phyloP scores from a whole-genome alignment of 1,140 invertebrate genomes.

The Drosophila repleta region DNA sequence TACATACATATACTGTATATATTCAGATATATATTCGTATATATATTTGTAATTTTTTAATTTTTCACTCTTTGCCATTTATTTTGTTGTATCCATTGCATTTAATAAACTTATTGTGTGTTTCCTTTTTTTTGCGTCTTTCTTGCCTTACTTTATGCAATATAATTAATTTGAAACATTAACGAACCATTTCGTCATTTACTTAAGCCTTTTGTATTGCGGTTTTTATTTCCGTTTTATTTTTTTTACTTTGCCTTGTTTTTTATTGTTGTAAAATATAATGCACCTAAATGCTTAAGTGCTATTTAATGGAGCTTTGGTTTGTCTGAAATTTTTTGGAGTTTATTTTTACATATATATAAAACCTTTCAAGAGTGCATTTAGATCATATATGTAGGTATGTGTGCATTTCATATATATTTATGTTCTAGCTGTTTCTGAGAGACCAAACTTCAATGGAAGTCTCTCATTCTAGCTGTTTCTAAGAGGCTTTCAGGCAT shows the following conservation, averaged over 20 bases:
- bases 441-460: no score
- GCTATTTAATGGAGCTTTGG: constrained; percentile 9
- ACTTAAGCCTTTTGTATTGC: constrained; percentile 46
- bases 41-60: constrained; percentile 20
- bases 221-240: constrained; percentile 31
- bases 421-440: no score
- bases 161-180: constrained; percentile 70
- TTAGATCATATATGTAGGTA: no score
- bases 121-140: constrained; percentile 22
- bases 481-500: no score
- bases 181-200: constrained; percentile 74
- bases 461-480: no score
- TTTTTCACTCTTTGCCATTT: constrained; percentile 50
- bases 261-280: constrained; percentile 9
- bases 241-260: background rate
- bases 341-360: no score
- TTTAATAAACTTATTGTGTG: constrained; percentile 31
- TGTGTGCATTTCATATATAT: no score
- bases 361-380: no score
- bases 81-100: constrained; percentile 56
- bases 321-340: background rate
- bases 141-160: constrained; percentile 53
- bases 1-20: constrained; percentile 12
- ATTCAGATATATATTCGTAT: constrained; percentile 11
- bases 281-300: constrained; percentile 20